Evolutionary conservation across 1,140 invertebrate genomes (phyloP).

Genomic region (Sinella curviseta): DNA sequence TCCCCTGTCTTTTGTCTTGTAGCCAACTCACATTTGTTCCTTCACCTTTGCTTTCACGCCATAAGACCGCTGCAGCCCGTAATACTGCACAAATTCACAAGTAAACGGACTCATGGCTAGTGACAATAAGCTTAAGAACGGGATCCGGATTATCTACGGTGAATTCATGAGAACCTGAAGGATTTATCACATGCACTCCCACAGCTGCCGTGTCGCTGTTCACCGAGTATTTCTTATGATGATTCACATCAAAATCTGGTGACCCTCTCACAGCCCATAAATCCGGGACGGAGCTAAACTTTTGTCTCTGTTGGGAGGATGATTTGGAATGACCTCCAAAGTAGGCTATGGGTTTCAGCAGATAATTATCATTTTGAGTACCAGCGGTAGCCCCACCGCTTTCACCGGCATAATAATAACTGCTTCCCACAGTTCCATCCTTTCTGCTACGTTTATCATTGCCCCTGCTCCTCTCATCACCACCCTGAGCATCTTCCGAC

Average conservation of each 20-base stretch:
- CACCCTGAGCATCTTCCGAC: background rate
- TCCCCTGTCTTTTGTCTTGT: too few relatives aligned
- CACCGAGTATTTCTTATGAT: constrained; percentile 33
- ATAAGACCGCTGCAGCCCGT: too few relatives aligned
- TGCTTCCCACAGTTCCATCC: background rate
- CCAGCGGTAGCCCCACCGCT: background rate
- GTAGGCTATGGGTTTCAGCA: background rate
- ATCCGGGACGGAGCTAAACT: constrained; percentile 41
- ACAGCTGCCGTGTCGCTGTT: constrained; percentile 33
- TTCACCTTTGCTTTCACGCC: too few relatives aligned
- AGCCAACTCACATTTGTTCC: too few relatives aligned
- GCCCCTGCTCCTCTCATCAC: background rate
- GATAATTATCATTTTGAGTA: background rate
- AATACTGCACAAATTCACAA: too few relatives aligned
- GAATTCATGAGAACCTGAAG: background rate
- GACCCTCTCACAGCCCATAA: constrained; percentile 39
- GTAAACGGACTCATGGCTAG: constrained; percentile 32
- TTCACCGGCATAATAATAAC: background rate
- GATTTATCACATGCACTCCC: background rate
- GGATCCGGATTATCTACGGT: background rate
- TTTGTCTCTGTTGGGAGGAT: constrained; percentile 17
- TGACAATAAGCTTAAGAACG: constrained; percentile 39
- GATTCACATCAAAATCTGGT: constrained; percentile 16
- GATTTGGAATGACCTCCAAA: constrained; percentile 5
- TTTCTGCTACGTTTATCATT: background rate